Percentiles rank a stretch among this genome's conserved stretches.
phyloP scores from a whole-genome alignment of 2,888 invertebrate genomes.

The Syrphus vitripennis region DNA sequence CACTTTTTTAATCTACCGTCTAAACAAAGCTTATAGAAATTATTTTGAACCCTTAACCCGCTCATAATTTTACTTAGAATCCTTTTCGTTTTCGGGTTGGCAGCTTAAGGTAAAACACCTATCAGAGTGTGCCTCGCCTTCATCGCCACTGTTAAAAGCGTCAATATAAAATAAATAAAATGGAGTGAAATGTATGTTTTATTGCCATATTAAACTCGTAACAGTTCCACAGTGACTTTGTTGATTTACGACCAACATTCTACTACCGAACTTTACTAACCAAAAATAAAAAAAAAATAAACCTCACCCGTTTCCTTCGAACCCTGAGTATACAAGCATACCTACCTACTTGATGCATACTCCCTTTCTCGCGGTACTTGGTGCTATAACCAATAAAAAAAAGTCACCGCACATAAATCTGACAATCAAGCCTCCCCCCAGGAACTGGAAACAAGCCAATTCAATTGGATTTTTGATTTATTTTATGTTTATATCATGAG shows the following conservation, averaged over 20 bases:
- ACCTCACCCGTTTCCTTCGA: not conserved
- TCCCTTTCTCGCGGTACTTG: not conserved
- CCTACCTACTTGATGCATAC: not conserved
- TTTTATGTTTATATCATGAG: constrained; percentile 61
- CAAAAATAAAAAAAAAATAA: not conserved
- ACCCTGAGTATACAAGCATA: not conserved
- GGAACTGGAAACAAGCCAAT: constrained; percentile 59
- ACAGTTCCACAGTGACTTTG: constrained; percentile 60
- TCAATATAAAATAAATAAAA: constrained; percentile 62
- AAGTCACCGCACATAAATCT: constrained; percentile 51
- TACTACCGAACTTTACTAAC: constrained; percentile 48
- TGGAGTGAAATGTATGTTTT: constrained; percentile 68
- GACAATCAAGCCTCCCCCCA: constrained; percentile 56
- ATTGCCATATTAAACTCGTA: constrained; percentile 67
- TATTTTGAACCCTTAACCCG: too few species aligned
- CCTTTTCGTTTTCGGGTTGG: too few species aligned
- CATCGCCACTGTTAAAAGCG: not conserved
- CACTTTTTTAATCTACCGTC: too few species aligned
- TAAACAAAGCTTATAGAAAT: too few species aligned
- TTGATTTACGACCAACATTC: constrained; percentile 64
- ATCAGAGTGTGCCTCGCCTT: too few species aligned
- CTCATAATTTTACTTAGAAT: too few species aligned
- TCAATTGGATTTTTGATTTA: constrained; percentile 69
- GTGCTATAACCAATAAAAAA: constrained; percentile 42
- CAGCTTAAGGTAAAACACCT: too few species aligned